Percentiles rank a stretch among this genome's conserved stretches.
phyloP scores from a whole-genome alignment of 2,113 vertebrate genomes.

The Irena cyanogastra region DNA sequence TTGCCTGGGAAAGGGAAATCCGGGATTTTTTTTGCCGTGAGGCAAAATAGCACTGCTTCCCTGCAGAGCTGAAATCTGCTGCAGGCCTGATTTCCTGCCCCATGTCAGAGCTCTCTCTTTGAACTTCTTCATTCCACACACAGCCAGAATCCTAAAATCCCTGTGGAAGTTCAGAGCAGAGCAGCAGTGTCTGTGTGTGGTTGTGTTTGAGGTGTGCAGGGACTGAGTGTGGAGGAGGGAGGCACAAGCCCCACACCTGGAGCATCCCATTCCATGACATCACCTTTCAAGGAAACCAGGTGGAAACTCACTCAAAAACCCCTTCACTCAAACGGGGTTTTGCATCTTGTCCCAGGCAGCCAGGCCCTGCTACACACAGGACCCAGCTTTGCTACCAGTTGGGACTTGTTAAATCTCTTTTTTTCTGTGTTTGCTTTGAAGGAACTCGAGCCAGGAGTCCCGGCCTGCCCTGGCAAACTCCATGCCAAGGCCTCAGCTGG shows the following conservation, averaged over 20 bases:
- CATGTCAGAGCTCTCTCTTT: not conserved
- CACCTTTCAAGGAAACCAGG: not conserved
- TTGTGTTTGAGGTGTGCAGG: not conserved
- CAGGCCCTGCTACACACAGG: accelerated
- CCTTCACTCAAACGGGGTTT: not conserved
- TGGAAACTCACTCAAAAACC: not conserved
- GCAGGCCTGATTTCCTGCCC: not conserved
- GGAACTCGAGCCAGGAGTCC: slow-evolving; percentile 87
- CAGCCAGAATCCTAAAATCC: not conserved
- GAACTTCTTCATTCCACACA: not conserved
- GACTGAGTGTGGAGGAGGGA: not conserved
- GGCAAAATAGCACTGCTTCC: not conserved
- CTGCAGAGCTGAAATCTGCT: not conserved
- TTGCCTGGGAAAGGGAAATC: not conserved
- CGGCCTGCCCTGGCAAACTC: slow-evolving; percentile 82
- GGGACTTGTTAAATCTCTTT: not conserved
- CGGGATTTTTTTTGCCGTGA: not conserved
- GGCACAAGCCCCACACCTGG: not conserved
- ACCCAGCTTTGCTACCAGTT: not conserved
- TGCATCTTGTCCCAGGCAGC: accelerated
- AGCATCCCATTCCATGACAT: accelerated
- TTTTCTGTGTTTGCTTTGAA: slow-evolving; percentile 36
- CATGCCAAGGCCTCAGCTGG: slow-evolving; percentile 82
- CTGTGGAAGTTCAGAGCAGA: not conserved
- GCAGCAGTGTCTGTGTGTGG: not conserved